Evolutionary conservation across 2,797 vertebrate genomes (phyloP), one percentile per base, ranked within the genome.

Genomic region (Podargus strigoides): DNA sequence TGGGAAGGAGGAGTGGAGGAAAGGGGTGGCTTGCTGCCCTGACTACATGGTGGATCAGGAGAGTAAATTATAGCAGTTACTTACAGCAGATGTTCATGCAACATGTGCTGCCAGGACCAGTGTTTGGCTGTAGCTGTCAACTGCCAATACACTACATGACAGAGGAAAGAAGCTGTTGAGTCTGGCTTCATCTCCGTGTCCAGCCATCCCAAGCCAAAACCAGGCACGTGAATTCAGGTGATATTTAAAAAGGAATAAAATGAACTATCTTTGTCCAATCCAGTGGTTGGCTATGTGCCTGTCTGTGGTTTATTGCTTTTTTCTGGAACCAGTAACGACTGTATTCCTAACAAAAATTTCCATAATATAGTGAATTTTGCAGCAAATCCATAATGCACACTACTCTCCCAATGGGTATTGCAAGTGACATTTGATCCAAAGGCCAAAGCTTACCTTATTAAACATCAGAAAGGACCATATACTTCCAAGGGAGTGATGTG

Each of bases 361-460:
- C 53, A 28, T 30, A 53, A 37, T 27, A 23, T 6, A 36, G 24
- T 24, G 59, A 21, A 14, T 89, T 87, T 87, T 94, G 56, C 53
- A 85, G 52, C 56, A 92, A 83, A 90, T 56, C n/a, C 79, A 19
- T 75, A 83, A 68, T n/a, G 34, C n/a, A 20, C 24, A 9, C 14
- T 67, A n/a, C 46, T 12, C 24, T 32, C 84, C 74, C 59, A 39
- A 6, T 0, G 6, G 41, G 8, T n/a, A 46, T 8, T 87, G 74
- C 70, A 68, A 79, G 83, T 67, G 85, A 87, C 75, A 50, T 74
- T 93, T 77, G 83, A 28, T 81, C 68, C 90, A 86, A 94, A 94
- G 83, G 60, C 76, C 78, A 85, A 72, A 80, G 8, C 20, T 64
- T 78, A n/a, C 37, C 53, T 87, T 84, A 59, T 90, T 69, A 83